phyloP scores from a whole-genome alignment of 2,888 invertebrate genomes.

The Clivina fossor region DNA sequence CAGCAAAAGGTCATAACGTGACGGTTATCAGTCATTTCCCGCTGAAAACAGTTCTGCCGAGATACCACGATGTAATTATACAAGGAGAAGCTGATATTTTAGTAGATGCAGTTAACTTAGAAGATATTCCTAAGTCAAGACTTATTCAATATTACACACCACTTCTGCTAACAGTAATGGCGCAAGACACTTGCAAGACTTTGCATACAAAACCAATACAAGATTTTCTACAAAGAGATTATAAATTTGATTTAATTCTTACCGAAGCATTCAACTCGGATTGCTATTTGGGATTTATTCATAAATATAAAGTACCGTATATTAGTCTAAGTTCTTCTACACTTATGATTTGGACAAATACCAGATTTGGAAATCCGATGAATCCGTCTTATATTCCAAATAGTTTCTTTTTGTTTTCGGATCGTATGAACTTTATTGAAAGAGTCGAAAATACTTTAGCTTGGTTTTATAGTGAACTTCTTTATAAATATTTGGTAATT shows the following conservation, averaged over 20 bases:
- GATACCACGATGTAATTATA: slow-evolving; percentile 59
- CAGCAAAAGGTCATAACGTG: slow-evolving; percentile 64
- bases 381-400: slow-evolving; percentile 53
- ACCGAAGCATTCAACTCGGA: slow-evolving; percentile 73
- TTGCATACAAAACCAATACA: slow-evolving; percentile 39
- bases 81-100: background rate
- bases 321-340: slow-evolving; percentile 57
- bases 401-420: slow-evolving; percentile 49
- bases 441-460: slow-evolving; percentile 52
- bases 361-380: slow-evolving; percentile 54
- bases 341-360: slow-evolving; percentile 53
- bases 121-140: slow-evolving; percentile 1
- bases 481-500: slow-evolving; percentile 37
- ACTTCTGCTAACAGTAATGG: background rate
- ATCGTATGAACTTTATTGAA: slow-evolving; percentile 40
- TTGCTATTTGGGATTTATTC: slow-evolving; percentile 67
- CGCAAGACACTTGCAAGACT: slow-evolving; percentile 5
- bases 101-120: background rate
- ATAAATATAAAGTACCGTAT: slow-evolving; percentile 61
- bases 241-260: slow-evolving; percentile 67
- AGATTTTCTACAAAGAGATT: slow-evolving; percentile 51
- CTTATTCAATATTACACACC: background rate
- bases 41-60: slow-evolving; percentile 53
- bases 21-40: slow-evolving; percentile 70
- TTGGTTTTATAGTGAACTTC: slow-evolving; percentile 36